Evolutionary conservation across 2,888 invertebrate genomes (phyloP).

Genomic region (Pecten maximus): DNA sequence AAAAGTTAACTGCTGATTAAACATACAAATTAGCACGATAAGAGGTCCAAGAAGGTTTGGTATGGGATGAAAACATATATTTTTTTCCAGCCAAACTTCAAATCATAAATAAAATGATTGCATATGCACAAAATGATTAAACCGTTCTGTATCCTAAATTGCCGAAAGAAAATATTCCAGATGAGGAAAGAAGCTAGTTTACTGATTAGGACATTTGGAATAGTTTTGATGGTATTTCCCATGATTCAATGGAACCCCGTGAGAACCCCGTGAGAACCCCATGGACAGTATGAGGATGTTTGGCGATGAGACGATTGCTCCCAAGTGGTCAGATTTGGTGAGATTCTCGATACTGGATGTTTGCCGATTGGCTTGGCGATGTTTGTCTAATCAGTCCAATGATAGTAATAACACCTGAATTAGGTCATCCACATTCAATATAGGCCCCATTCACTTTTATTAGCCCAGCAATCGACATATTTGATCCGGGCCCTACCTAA

Average conservation of each 20-base stretch:
- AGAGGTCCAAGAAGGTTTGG: neutral
- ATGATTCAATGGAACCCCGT: neutral
- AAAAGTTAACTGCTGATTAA: constrained; percentile 33
- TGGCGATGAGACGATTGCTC: neutral
- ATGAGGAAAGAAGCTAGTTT: too few relatives aligned
- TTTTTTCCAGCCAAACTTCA: too few relatives aligned
- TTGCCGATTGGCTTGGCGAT: constrained; percentile 21
- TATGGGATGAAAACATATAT: too few relatives aligned
- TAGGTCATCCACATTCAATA: constrained; percentile 28
- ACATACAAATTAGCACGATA: neutral
- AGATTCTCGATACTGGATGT: constrained; percentile 30
- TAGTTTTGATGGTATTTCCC: neutral
- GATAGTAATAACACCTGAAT: constrained; percentile 31
- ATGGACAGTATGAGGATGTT: neutral
- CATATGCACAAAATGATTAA: too few relatives aligned
- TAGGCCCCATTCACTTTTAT: constrained; percentile 1
- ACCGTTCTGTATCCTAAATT: too few relatives aligned
- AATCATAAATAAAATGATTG: too few relatives aligned
- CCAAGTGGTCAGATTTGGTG: constrained; percentile 32
- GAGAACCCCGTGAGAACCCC: neutral
- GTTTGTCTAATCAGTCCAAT: constrained; percentile 33
- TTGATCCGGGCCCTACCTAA: constrained; percentile 33
- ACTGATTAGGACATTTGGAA: neutral
- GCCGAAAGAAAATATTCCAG: too few relatives aligned
- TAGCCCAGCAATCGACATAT: constrained; percentile 20